A percentile compares a stretch with the other conserved stretches of the same genome.
Evolutionary conservation across 1,140 invertebrate species (phyloP).

Genomic region (Anoplophora glabripennis): DNA sequence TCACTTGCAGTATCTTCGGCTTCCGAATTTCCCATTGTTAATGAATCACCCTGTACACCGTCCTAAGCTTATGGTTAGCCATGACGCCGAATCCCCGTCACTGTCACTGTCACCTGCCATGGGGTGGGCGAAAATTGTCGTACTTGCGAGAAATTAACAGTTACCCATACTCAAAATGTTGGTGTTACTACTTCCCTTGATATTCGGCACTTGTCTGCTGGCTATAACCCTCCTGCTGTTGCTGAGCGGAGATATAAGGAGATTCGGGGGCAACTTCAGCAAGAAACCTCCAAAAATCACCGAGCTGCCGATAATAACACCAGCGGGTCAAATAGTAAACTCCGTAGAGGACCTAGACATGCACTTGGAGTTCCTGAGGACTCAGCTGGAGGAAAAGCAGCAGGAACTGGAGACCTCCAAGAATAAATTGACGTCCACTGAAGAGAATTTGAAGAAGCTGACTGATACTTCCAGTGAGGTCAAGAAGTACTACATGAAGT

Average conservation of each 20-base stretch:
- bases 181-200: not conserved
- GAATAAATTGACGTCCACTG: slow-evolving; percentile 19
- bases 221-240: slow-evolving; percentile 8
- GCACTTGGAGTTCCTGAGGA: slow-evolving; percentile 34
- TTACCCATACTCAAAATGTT: not conserved
- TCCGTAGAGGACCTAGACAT: slow-evolving; percentile 36
- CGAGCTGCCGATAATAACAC: slow-evolving; percentile 31
- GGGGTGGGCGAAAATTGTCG: not conserved
- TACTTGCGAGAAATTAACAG: not conserved
- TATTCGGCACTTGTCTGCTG: not conserved
- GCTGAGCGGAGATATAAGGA: slow-evolving; percentile 15
- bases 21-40: too few species aligned
- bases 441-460: slow-evolving; percentile 29
- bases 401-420: slow-evolving; percentile 28
- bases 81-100: not conserved
- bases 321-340: slow-evolving; percentile 34
- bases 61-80: too few species aligned
- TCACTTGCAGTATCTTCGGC: too few species aligned
- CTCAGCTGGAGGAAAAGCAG: slow-evolving; percentile 36
- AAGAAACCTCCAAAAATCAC: slow-evolving; percentile 19
- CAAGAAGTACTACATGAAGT: slow-evolving; percentile 29
- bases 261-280: slow-evolving; percentile 26
- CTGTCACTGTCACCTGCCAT: not conserved
- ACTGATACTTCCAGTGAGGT: slow-evolving; percentile 24
- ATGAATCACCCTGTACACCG: too few species aligned